Conservation (phyloP, 2,888 invertebrate species). For the Ectemnius lituratus region DNA sequence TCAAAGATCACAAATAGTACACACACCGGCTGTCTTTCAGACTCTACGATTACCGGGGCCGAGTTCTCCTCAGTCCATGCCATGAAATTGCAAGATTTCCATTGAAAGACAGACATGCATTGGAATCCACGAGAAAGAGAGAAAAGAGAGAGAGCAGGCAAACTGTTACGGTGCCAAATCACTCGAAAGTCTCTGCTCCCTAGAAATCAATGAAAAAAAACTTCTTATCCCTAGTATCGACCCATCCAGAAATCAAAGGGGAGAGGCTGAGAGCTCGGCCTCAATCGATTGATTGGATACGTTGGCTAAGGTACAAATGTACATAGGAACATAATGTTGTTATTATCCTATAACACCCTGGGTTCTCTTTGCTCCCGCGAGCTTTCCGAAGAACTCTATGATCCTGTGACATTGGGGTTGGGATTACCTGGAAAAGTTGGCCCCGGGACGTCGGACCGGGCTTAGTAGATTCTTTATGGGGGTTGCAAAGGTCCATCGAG, state of each 20-base stretch:
- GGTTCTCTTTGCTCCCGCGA: slow-evolving; percentile 34
- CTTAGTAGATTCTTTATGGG: neutral
- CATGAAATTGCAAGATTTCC: slow-evolving; percentile 13
- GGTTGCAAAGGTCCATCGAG: slow-evolving; percentile 1
- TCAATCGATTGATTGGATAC: slow-evolving; percentile 70
- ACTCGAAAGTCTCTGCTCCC: neutral
- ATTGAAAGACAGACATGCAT: no score
- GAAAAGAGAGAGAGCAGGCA: slow-evolving; percentile 7
- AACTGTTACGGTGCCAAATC: slow-evolving; percentile 25
- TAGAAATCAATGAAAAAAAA: no score
- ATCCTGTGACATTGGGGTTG: neutral
- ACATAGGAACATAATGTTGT: slow-evolving; percentile 75
- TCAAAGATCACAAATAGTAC: slow-evolving; percentile 65
- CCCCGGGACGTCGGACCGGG: neutral
- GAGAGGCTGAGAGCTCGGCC: slow-evolving; percentile 65
- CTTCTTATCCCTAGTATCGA: no score
- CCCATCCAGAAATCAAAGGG: neutral
- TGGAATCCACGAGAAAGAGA: neutral
- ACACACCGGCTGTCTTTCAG: slow-evolving; percentile 75
- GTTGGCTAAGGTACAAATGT: slow-evolving; percentile 78
- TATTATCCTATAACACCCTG: slow-evolving; percentile 61
- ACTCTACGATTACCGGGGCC: slow-evolving; percentile 69
- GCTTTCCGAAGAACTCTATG: slow-evolving; percentile 12
- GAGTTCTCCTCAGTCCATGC: slow-evolving; percentile 63
- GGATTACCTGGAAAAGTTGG: neutral